Conservation (phyloP, 2,888 invertebrate species). For the Ochlodes sylvanus region DNA sequence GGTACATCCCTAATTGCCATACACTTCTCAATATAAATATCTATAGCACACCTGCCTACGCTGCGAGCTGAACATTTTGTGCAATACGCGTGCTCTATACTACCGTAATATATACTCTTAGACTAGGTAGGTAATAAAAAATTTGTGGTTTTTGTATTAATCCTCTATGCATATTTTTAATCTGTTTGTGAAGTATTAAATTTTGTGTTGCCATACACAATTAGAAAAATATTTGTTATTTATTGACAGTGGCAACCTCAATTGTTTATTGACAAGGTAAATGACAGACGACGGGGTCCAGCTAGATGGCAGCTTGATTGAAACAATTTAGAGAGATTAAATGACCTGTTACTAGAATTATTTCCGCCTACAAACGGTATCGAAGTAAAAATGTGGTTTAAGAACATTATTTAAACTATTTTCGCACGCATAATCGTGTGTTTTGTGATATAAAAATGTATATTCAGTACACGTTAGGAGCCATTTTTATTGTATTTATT, state of each 20-base stretch:
- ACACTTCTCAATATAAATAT: too few relatives aligned
- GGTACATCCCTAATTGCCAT: too few relatives aligned
- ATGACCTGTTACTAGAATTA: slow-evolving; percentile 68
- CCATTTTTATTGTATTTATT: slow-evolving; percentile 85
- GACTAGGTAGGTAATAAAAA: too few relatives aligned
- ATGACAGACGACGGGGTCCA: slow-evolving; percentile 81
- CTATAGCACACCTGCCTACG: too few relatives aligned
- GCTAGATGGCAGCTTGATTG: slow-evolving; percentile 73
- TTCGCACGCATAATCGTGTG: slow-evolving; percentile 68
- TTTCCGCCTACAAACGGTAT: slow-evolving; percentile 63
- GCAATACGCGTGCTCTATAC: too few relatives aligned
- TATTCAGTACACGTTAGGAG: slow-evolving; percentile 79
- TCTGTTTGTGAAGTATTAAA: background rate
- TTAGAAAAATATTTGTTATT: background rate
- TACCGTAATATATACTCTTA: too few relatives aligned
- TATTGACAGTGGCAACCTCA: slow-evolving; percentile 62
- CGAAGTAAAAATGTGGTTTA: slow-evolving; percentile 77
- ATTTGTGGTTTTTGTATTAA: too few relatives aligned
- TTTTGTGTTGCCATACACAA: slow-evolving; percentile 7
- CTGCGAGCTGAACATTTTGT: too few relatives aligned
- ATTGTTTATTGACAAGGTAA: slow-evolving; percentile 83
- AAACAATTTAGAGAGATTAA: slow-evolving; percentile 67
- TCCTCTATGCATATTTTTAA: background rate
- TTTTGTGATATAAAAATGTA: slow-evolving; percentile 74
- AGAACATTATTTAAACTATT: slow-evolving; percentile 68